These are phyloP conservation scores for Tigriopus californicus DNA, from an alignment of 2,888 invertebrate species.

Conservation along the genomic window DNA sequence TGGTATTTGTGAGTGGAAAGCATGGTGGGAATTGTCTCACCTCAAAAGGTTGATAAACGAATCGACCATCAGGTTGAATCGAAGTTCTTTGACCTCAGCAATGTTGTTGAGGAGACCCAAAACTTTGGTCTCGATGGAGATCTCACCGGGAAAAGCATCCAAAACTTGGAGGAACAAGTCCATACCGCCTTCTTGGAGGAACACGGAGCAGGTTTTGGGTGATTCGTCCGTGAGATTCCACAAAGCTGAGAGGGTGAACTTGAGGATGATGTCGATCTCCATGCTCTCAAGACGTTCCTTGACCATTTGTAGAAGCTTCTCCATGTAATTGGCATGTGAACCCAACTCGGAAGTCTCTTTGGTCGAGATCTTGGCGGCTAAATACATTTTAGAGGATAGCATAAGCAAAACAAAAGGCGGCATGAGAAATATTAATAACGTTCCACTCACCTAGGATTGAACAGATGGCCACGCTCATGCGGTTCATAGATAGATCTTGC, in stretches of 20 bases:
- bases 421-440: too few species aligned
- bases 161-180: slow-evolving; percentile 44
- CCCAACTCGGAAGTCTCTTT: slow-evolving; percentile 46
- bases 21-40: slow-evolving; percentile 22
- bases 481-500: slow-evolving; percentile 46
- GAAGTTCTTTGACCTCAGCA: slow-evolving; percentile 44
- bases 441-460: slow-evolving; percentile 43
- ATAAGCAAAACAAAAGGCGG: too few species aligned
- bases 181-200: slow-evolving; percentile 45
- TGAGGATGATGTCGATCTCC: slow-evolving; percentile 44
- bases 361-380: slow-evolving; percentile 41
- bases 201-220: slow-evolving; percentile 26
- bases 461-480: slow-evolving; percentile 60
- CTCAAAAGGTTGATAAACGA: slow-evolving; percentile 36
- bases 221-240: slow-evolving; percentile 49
- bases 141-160: slow-evolving; percentile 40
- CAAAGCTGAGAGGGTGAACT: slow-evolving; percentile 51
- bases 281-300: slow-evolving; percentile 33
- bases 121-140: slow-evolving; percentile 53
- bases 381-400: slow-evolving; percentile 12
- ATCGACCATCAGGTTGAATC: slow-evolving; percentile 35
- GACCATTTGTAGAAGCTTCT: slow-evolving; percentile 43
- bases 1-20: too few species aligned
- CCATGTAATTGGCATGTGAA: slow-evolving; percentile 45
- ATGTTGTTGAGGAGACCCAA: slow-evolving; percentile 52